Evolutionary conservation across 2,888 invertebrate species (phyloP), one percentile per base, ranked within the genome.

Genomic region (Pseudococcus longispinus): DNA sequence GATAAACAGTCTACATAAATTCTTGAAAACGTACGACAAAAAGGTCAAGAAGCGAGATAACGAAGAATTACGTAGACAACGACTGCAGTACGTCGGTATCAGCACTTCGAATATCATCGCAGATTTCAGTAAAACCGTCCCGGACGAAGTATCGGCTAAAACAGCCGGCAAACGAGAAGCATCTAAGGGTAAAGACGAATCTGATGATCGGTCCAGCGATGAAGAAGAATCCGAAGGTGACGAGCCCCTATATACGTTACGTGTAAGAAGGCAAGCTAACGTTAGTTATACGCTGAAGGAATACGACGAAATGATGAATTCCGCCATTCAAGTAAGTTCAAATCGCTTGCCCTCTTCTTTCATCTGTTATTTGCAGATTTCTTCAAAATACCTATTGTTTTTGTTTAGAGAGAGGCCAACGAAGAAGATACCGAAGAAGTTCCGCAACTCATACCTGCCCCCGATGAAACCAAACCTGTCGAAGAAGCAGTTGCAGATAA

Each of bases 241-340:
- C 32, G 90, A 89, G 37, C 96, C 95, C 15, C 95, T 96, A 89
- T 97, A 97, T 91, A 95, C 97, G 88, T 91, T 97, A 89, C 93
- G 98, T 23, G 95, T 96, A 89, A 93, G 97, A 23, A 92, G 94
- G 0, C 94, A 95, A 90, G 94, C 96, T 77, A 95, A 95, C 89
- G 95, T 96, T 87, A 96, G 95, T 90, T 95, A 96, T 90, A 93
- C 95, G 26, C 95, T 97, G 89, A 96, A 96, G 90, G 98, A 98
- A 91, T 99, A 96, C 91, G 99, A 99, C 90, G 96, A 98, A 44
- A 93, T 98, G 90, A 98, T 99, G 89, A 96, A 97, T 90, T 96
- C 96, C 65, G 98, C 98, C 13, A 95, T 97, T 60, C 84, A 82
- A 46, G 87, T 87, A 65, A 18, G 80, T 80, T 51, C 2, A 51